Evolutionary conservation across 2,888 invertebrate genomes (phyloP), one percentile per base, ranked within the genome.

Genomic region (Sarcophaga subvicina): DNA sequence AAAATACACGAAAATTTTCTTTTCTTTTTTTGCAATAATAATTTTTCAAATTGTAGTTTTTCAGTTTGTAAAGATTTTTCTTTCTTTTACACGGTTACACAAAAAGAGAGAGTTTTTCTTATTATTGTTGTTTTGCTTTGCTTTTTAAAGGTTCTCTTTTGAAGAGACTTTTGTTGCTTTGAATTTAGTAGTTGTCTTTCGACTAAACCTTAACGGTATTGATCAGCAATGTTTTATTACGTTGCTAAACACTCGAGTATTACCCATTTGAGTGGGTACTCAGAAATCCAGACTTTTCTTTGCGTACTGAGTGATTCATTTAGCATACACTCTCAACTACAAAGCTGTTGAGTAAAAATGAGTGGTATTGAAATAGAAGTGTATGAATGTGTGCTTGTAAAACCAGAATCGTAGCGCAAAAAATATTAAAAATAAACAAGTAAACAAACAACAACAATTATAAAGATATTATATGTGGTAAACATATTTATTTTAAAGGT

Each of bases 141-240:
- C 37, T 64, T 64, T 17, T 37, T 8, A 8, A 37, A 37, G 5
- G 60, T 54, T 69, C 22, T 71, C 49, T 78, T 12, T 20, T 20
- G 37, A 47, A 20, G 67, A 62, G 22, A 62, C n/a, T 37, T 64
- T n/a, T 14, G 20, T 63, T 66, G 69, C 25, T 72, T 66, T 76
- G 37, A n/a, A 67, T 72, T 87, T 59, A 67, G 47, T 63, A 84
- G 84, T 82, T 87, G 84, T 79, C 63, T 79, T 37, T 69, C 54
- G 71, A 87, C 87, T 87, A 87, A 87, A 79, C 83, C 25, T 81
- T 73, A 59, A 25, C 47, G 60, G 45, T 81, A 47, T 72, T 75
- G 59, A 82, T 63, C 75, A 45, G 20, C 37, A 71, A 54, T 81
- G 72, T 84, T 84, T 84, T 87, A 84, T 84, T 71, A 10, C 8